Base-by-base conservation (phyloP, 2,888 invertebrate genomes). In the Phortica okadai region DNA sequence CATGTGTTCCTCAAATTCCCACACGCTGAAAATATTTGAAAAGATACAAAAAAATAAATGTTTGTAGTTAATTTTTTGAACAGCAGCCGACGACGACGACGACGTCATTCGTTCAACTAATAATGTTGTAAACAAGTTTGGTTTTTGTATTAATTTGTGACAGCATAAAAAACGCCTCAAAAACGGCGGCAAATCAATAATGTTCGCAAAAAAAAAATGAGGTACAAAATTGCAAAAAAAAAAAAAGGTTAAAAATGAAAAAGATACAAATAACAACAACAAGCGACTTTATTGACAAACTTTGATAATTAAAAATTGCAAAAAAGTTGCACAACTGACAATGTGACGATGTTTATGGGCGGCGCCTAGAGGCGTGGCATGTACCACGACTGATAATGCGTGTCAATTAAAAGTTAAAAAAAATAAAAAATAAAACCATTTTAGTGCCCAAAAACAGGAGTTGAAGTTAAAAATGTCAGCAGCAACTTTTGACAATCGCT, bases 81-180 rank as follows among this genome's bases (percentile, higher is more conserved):
- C 42, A 42, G 11, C 42, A 66, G 42, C 42, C 10, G 11, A n/a
- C 8, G 16, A n/a, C 11, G 21, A n/a, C 44, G 16, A 6, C n/a
- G 45, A 45, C 10, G 44, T 16, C 67, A n/a, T 11, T 45, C 33
- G 25, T 10, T 21, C 62, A 66, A 69, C 87, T 85, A 87, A 85
- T 85, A 87, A 85, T 85, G 87, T 85, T 85, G 84, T 87, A 85
- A 85, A 85, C 84, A 85, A 78, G 84, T 87, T 84, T 81, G 82
- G 80, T 83, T 85, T 85, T 62, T 21, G 25, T 62, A 21, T 62
- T 25, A 21, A 25, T 25, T 62, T 62, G 62, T 11, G 62, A 62
- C 62, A 62, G 21, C 62, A 21, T 25, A 10, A 81, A 80, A 79
- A 80, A 76, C 83, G 77, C 45, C 84, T 80, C 16, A 83, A 81